Evolutionary conservation across 2,113 vertebrate genomes (phyloP).

Genomic region (Paralichthys olivaceus): DNA sequence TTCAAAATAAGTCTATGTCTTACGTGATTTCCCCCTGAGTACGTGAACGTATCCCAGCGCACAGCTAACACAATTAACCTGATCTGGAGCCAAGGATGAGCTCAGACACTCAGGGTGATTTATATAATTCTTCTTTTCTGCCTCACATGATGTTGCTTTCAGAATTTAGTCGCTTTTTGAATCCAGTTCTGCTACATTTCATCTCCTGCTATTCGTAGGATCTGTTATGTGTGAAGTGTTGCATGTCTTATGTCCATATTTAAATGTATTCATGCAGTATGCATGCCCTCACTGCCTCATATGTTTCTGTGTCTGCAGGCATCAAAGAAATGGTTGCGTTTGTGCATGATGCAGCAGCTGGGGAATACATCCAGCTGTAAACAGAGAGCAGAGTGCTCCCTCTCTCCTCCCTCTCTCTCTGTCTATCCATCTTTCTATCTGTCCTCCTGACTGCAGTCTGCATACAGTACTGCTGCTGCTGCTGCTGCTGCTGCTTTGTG

Average conservation of each 20-base stretch:
- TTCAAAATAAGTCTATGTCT: not conserved
- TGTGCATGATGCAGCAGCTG: conserved; percentile 71
- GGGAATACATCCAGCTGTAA: conserved; percentile 71
- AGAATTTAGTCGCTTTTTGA: not conserved
- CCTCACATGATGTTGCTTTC: not conserved
- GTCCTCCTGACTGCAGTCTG: conserved; percentile 76
- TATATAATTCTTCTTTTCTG: not conserved
- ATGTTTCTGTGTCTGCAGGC: conserved; percentile 45
- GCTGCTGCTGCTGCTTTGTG: conserved; percentile 53
- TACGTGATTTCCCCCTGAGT: conserved; percentile 7
- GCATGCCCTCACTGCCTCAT: conserved; percentile 2
- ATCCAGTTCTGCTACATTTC: not conserved
- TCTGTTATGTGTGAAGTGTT: conserved; percentile 13
- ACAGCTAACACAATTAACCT: conserved; percentile 22
- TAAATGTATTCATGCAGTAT: conserved; percentile 47
- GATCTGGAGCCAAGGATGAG: conserved; percentile 29
- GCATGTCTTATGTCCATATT: conserved; percentile 48
- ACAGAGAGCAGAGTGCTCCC: conserved; percentile 37
- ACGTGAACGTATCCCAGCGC: conserved; percentile 28
- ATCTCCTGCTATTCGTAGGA: conserved; percentile 32
- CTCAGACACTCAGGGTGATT: conserved; percentile 14
- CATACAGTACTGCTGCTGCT: conserved; percentile 57
- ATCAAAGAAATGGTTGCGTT: conserved; percentile 60
- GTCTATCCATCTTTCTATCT: conserved; percentile 62
- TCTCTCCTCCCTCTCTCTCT: conserved; percentile 24